phyloP scores from a whole-genome alignment of 2,888 invertebrate species.

The Empis livida region DNA sequence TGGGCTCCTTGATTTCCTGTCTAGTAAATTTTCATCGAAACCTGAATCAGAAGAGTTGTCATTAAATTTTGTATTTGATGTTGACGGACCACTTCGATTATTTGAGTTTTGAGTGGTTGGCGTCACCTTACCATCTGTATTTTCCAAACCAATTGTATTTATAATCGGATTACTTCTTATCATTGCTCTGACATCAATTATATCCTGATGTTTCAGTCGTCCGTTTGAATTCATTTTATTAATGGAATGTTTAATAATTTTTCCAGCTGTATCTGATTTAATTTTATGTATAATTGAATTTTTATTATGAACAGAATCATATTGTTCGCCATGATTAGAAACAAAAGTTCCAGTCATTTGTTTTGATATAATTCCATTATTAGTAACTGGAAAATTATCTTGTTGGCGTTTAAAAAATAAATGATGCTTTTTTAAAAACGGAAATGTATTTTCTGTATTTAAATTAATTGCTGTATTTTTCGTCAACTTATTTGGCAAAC shows the following conservation, averaged over 20 bases:
- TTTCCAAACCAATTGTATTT: conserved; percentile 9
- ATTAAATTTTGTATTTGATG: conserved; percentile 36
- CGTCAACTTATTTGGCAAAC: conserved; percentile 4
- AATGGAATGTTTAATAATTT: conserved; percentile 21
- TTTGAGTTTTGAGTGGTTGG: background rate
- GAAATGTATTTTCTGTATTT: conserved; percentile 15
- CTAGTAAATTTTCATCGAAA: conserved; percentile 46
- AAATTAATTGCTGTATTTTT: conserved; percentile 5
- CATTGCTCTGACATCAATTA: conserved; percentile 17
- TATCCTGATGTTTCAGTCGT: conserved; percentile 16
- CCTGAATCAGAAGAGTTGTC: conserved; percentile 63
- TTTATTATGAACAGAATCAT: conserved; percentile 7
- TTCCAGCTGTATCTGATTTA: conserved; percentile 17
- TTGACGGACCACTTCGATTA: conserved; percentile 13
- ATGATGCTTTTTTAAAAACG: conserved; percentile 34
- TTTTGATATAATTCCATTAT: conserved; percentile 12
- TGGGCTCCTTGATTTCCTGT: conserved; percentile 31
- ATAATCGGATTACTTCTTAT: conserved; percentile 17
- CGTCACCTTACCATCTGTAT: background rate
- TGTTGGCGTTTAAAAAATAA: conserved; percentile 33
- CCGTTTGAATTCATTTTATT: conserved; percentile 19
- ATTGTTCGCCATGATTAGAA: background rate
- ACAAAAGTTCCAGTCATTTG: background rate
- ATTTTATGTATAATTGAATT: conserved; percentile 20
- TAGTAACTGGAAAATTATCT: conserved; percentile 28